A percentile compares a stretch with the other conserved stretches of the same genome.
These are phyloP conservation scores for Drosophila bocki DNA, from an alignment of 1,140 invertebrate genomes.

Conservation along the genomic window DNA sequence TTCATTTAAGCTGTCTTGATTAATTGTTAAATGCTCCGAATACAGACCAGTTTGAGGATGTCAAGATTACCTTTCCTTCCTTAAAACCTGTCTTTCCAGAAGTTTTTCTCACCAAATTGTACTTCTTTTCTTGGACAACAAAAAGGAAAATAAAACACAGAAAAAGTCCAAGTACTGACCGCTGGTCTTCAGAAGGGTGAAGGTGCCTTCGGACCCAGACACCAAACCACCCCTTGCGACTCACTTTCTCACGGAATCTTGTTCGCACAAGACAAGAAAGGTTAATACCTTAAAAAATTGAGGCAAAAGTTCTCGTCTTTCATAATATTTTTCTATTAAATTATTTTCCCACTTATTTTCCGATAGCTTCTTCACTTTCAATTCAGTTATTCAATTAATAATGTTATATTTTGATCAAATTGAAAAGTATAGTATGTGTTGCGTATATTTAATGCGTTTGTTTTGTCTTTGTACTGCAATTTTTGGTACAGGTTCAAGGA, in stretches of 20 bases:
- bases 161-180: conserved; percentile 5
- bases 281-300: not conserved
- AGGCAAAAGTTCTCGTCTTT: not conserved
- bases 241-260: conserved; percentile 6
- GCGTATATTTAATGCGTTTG: not conserved
- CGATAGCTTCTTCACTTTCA: not conserved
- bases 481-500: conserved; percentile 3
- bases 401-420: not conserved
- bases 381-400: not conserved
- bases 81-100: conserved; percentile 8
- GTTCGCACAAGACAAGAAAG: not conserved
- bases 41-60: conserved; percentile 1
- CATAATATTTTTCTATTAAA: not conserved
- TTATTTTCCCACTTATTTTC: too few relatives aligned
- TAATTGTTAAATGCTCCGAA: not conserved
- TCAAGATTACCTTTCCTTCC: not conserved
- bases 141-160: not conserved
- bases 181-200: not conserved
- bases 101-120: conserved; percentile 16
- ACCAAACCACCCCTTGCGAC: conserved; percentile 1
- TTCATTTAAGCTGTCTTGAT: not conserved
- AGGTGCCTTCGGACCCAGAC: not conserved
- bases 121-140: conserved; percentile 1
- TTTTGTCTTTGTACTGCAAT: not conserved
- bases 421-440: not conserved